phyloP scores from a whole-genome alignment of 2,113 vertebrate species.

The Saguinus imperator region DNA sequence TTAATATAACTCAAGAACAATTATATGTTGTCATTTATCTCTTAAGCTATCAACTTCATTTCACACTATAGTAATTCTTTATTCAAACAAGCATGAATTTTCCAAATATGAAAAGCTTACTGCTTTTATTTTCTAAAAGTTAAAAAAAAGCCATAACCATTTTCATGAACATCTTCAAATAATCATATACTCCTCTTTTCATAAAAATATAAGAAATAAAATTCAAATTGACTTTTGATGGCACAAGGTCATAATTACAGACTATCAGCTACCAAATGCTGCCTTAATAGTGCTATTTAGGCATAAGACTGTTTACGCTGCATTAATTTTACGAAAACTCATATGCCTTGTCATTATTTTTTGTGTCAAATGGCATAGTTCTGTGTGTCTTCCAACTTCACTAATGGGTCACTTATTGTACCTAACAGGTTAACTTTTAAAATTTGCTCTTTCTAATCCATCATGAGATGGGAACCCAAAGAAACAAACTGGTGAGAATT shows the following conservation, averaged over 20 bases:
- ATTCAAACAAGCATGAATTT: slow-evolving; percentile 32
- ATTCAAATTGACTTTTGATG: slow-evolving; percentile 38
- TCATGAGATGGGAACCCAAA: neutral
- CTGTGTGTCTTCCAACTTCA: neutral
- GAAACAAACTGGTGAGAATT: slow-evolving; percentile 24
- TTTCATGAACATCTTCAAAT: slow-evolving; percentile 52
- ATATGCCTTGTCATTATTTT: neutral
- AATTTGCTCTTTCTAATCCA: slow-evolving; percentile 11
- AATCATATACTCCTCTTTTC: neutral
- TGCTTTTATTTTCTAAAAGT: neutral
- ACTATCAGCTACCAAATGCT: neutral
- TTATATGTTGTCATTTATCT: neutral
- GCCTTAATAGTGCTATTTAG: neutral
- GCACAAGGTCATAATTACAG: neutral
- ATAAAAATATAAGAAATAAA: slow-evolving; percentile 47
- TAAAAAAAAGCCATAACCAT: neutral
- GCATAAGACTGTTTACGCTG: neutral
- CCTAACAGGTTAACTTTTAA: neutral
- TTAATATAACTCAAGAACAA: slow-evolving; percentile 52
- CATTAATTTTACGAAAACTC: slow-evolving; percentile 19
- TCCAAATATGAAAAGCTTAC: neutral
- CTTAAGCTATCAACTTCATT: neutral
- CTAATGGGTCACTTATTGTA: neutral
- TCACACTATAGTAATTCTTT: neutral
- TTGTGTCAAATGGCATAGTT: neutral